Conservation (phyloP, 35 echinoderm and acorn worm species). For the Anneissia japonica region DNA sequence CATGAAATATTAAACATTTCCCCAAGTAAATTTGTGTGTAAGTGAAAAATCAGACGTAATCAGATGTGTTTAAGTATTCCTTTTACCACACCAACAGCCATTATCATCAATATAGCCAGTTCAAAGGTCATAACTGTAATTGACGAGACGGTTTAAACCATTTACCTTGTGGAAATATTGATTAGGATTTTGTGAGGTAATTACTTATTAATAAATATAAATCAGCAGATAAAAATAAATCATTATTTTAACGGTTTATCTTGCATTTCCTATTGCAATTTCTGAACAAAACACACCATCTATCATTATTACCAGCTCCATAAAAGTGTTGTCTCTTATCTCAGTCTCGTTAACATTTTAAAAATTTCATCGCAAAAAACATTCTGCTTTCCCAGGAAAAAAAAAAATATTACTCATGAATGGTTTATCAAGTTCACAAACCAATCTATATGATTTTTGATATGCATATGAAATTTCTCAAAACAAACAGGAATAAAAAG, state of each 20-base stretch:
- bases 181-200: constrained; percentile 1
- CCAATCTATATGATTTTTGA: background rate
- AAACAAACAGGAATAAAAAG: no score
- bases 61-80: background rate
- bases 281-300: background rate
- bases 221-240: background rate
- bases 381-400: background rate
- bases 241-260: background rate
- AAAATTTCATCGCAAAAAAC: background rate
- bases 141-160: background rate
- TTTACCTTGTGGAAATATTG: background rate
- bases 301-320: background rate
- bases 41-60: background rate
- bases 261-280: background rate
- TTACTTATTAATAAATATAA: constrained; percentile 3
- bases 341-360: background rate
- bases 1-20: background rate
- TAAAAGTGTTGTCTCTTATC: background rate
- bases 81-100: background rate
- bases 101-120: background rate
- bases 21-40: background rate
- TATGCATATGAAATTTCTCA: no score
- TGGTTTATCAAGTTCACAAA: background rate
- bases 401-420: background rate
- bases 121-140: background rate